Base-by-base conservation (phyloP, 2,888 invertebrate species). In the Archaeoteleia sp. region DNA sequence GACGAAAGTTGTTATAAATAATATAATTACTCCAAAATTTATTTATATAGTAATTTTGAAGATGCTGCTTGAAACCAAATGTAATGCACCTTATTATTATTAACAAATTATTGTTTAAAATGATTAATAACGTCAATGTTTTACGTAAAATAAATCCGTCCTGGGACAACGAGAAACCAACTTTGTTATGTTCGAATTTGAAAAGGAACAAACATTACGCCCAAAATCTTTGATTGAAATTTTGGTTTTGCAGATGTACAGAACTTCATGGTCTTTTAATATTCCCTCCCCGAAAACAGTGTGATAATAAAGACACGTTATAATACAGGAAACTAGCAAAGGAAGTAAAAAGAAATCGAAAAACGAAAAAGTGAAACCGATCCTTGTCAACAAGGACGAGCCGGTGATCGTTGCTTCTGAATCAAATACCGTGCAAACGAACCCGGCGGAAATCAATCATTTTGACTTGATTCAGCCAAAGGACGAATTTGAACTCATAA, bases 401-500 rank as follows among this genome's bases (percentile, higher is more conserved):
- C 88, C 90, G 58, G 86, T 87, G 66, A 86, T 86, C 76, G 80
- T 87, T 67, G 76, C 79, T 63, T 70, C 80, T 35, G 82, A 83
- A 69, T 60, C 74, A 60, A 81, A 78, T 42, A 79, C 82, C 51
- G 82, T 82, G 35, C 87, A 87, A 70, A 85, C 88, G 61, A 74
- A 87, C 43, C 81, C 87, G 42, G 55, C 73, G 57, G 82, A 84
- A 57, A 75, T 74, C 67, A 95, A 94, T 88, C 91, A 92, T 86
- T 94, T 94, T 86, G 93, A 93, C 81, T 88, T 90, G 80, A 91
- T 90, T 84, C 91, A 90, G 74, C 95, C 95, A 46, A 95, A 94
- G 88, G 95, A 95, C 87, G 93, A 93, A 70, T 84, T 90, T 67
- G 89, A 89, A 81, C 83, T 90, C 68, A 85, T 87, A 71, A 85